Evolutionary conservation across 2,797 vertebrate species (phyloP).

Genomic region (Labroides dimidiatus): DNA sequence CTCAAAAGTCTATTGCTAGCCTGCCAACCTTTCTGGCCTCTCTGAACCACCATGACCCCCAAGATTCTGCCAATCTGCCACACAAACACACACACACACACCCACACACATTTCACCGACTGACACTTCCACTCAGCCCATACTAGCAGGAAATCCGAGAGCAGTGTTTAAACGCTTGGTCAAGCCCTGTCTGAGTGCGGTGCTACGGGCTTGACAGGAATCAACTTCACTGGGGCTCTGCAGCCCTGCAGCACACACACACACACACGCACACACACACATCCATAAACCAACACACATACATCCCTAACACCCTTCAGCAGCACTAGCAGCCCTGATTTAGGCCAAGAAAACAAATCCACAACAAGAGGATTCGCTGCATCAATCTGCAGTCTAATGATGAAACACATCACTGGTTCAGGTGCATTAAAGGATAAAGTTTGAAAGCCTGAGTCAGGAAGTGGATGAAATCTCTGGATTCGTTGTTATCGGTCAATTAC

Average conservation of each 20-base stretch:
- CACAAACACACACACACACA: constrained; percentile 26
- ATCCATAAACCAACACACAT: background rate
- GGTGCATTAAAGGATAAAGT: constrained; percentile 19
- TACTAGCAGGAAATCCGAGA: constrained; percentile 68
- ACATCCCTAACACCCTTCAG: constrained; percentile 4
- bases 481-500: background rate
- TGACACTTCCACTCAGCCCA: constrained; percentile 71
- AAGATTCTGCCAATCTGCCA: constrained; percentile 31
- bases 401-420: constrained; percentile 11
- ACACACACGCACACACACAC: background rate
- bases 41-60: constrained; percentile 43
- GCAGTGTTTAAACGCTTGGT: constrained; percentile 75
- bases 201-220: constrained; percentile 71
- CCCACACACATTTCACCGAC: constrained; percentile 45
- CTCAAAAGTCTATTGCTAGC: constrained; percentile 32
- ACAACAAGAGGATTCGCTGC: constrained; percentile 38
- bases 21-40: constrained; percentile 47
- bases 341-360: constrained; percentile 60
- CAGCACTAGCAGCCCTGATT: constrained; percentile 28
- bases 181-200: constrained; percentile 72
- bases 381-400: constrained; percentile 44
- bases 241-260: constrained; percentile 34
- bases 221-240: constrained; percentile 66
- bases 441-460: constrained; percentile 14
- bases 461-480: background rate